Base-by-base conservation (phyloP, 2,888 invertebrate genomes). In the Lepas anatifera region DNA sequence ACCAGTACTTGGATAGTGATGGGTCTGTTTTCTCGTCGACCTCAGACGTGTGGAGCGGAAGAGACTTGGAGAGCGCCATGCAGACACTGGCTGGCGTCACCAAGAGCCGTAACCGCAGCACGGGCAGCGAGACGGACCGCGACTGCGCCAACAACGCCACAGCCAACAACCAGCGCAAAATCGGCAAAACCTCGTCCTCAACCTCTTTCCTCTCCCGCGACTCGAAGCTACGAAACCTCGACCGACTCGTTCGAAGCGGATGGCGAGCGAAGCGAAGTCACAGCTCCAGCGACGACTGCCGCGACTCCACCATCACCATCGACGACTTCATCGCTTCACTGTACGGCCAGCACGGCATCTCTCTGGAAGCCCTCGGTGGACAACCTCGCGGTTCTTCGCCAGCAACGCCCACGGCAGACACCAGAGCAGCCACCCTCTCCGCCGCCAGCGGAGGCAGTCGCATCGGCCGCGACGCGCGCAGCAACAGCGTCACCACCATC, bases 351-450 rank as follows among this genome's bases (percentile, higher is more conserved):
- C 72, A 48, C 50, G 69, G 25, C 71, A 73, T 43, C 71, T 72
- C 70, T 50, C 73, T 67, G 72, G 74, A 69, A 73, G 75, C 70
- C 73, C 75, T 22, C 72, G 74, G 22, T 77, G n/a, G n/a, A n/a
- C n/a, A n/a, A n/a, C 48, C 46, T 1, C 78, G 22, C 74, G n/a
- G n/a, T n/a, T n/a, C n/a, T n/a, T 83, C 68, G 84, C 84, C 22
- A 76, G 83, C 72, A 78, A 85, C 37, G 84, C 84, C 84, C 82
- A 86, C 75, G 87, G 87, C 7, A 25, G 25, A n/a, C 2, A 46
- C 22, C 46, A 7, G 46, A 46, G 46, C 46, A 22, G 18, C 46
- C 3, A 7, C 18, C 68, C 48, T 48, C 64, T 69, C 67, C 68
- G 68, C 67, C 58, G 70, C 70, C 48, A 58, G 67, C 32, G 3